Evolutionary conservation across 2,797 vertebrate genomes (phyloP).

Genomic region (Benthosema pterotum): DNA sequence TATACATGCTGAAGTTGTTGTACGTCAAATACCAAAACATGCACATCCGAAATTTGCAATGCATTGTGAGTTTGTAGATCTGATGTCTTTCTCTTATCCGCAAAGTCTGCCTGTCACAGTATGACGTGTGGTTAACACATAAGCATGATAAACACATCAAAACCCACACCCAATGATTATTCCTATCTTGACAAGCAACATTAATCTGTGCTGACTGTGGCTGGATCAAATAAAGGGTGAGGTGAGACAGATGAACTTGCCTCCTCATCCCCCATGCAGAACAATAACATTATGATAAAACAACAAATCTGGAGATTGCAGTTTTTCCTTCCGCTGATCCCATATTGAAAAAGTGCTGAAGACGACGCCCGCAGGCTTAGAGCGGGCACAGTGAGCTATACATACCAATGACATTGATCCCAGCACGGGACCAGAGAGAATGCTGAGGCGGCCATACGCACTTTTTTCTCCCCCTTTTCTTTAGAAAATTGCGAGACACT

Average conservation of each 20-base stretch:
- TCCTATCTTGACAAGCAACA: slow-evolving; percentile 33
- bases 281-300: slow-evolving; percentile 33
- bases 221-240: slow-evolving; percentile 39
- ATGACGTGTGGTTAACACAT: too few relatives aligned
- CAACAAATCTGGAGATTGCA: slow-evolving; percentile 23
- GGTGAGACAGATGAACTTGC: slow-evolving; percentile 31
- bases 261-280: slow-evolving; percentile 26
- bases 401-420: slow-evolving; percentile 67
- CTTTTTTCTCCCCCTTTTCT: slow-evolving; percentile 18
- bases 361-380: slow-evolving; percentile 48
- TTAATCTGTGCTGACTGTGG: slow-evolving; percentile 26
- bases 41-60: too few relatives aligned
- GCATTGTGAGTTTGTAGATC: too few relatives aligned
- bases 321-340: slow-evolving; percentile 43
- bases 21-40: too few relatives aligned
- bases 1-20: too few relatives aligned
- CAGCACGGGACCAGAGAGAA: slow-evolving; percentile 31
- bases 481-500: slow-evolving; percentile 36
- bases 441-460: slow-evolving; percentile 56
- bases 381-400: slow-evolving; percentile 26
- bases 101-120: too few relatives aligned
- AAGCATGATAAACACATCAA: slow-evolving; percentile 16
- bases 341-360: slow-evolving; percentile 57
- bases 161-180: slow-evolving; percentile 25
- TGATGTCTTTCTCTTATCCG: slow-evolving; percentile 12